A percentile compares a stretch with the other conserved stretches of the same genome.
phyloP scores from a whole-genome alignment of 2,113 vertebrate species.

The Myocastor coypus region DNA sequence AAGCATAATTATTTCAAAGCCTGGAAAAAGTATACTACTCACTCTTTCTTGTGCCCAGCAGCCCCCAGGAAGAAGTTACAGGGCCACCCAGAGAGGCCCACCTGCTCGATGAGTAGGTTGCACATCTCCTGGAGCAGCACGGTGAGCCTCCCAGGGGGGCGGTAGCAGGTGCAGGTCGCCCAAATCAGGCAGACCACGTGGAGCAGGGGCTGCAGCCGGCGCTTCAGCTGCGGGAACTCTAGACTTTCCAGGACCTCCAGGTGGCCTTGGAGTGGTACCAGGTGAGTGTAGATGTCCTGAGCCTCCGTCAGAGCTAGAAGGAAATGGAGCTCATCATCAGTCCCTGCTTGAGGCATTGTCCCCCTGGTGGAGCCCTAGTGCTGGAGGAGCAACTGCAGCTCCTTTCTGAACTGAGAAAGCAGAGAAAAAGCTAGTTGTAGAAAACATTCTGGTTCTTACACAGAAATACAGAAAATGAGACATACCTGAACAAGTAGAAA shows the following conservation, averaged over 20 bases:
- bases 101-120: conserved; percentile 96
- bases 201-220: conserved; percentile 89
- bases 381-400: background rate
- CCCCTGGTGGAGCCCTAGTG: background rate
- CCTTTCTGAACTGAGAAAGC: background rate
- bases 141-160: conserved; percentile 86
- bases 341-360: background rate
- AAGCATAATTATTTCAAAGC: background rate
- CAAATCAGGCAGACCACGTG: conserved; percentile 94
- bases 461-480: background rate
- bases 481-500: background rate
- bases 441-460: background rate
- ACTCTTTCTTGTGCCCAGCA: background rate
- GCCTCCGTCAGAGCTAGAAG: conserved; percentile 92
- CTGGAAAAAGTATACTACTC: background rate
- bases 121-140: conserved; percentile 94
- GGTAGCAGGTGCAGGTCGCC: conserved; percentile 91
- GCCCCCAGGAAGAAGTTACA: background rate
- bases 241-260: conserved; percentile 89
- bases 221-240: conserved; percentile 90
- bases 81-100: conserved; percentile 39
- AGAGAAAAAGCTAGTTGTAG: background rate
- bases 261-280: conserved; percentile 88
- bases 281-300: conserved; percentile 89
- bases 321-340: background rate